phyloP scores from a whole-genome alignment of 2,797 vertebrate genomes.

The Phyllotis vaccarum region DNA sequence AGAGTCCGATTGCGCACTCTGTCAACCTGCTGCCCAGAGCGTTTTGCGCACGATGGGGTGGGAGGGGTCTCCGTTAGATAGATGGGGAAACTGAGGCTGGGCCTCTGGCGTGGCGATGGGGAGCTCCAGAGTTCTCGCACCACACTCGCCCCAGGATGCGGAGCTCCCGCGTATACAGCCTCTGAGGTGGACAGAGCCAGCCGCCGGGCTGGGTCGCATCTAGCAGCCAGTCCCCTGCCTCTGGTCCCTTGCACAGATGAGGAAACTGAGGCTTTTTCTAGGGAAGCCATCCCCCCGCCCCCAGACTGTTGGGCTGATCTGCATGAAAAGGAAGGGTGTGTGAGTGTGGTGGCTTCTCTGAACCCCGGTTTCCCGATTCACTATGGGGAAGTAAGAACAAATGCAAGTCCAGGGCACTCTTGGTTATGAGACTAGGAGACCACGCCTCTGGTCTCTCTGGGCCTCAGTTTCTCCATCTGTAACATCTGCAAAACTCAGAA shows the following conservation, averaged over 20 bases:
- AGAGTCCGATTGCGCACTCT: neutral
- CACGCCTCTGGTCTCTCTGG: neutral
- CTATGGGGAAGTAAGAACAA: neutral
- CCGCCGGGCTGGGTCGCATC: neutral
- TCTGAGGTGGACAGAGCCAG: neutral
- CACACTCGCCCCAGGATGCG: neutral
- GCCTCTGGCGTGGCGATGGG: neutral
- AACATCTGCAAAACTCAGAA: neutral
- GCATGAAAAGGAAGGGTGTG: neutral
- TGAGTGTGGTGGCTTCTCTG: neutral
- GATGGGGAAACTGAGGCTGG: constrained; percentile 61
- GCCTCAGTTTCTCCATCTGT: constrained; percentile 27
- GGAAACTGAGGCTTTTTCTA: constrained; percentile 36
- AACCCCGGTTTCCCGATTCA: neutral
- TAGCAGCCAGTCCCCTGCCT: neutral
- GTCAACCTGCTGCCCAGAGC: neutral
- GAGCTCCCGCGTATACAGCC: constrained; percentile 26
- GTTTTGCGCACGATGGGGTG: neutral
- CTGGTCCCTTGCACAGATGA: neutral
- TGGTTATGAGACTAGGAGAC: fast-evolving
- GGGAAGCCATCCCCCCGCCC: neutral
- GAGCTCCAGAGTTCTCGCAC: neutral
- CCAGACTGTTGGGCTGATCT: neutral
- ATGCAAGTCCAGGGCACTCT: neutral
- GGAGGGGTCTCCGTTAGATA: neutral